A percentile compares a stretch with the other conserved stretches of the same genome.
These are phyloP conservation scores for Ylistrum balloti DNA, from an alignment of 1,140 invertebrate species.

Conservation along the genomic window DNA sequence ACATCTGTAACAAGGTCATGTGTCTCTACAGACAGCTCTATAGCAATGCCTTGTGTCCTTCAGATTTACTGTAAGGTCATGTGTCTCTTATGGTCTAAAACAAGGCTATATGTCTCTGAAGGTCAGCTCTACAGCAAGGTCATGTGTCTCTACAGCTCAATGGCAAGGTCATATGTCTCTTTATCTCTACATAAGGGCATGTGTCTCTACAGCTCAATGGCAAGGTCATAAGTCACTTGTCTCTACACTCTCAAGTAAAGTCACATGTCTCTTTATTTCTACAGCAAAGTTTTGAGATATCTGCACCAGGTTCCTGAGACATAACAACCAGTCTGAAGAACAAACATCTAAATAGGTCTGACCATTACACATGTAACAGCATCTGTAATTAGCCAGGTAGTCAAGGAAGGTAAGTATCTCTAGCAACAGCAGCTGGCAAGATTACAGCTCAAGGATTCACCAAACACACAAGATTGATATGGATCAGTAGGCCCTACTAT, in stretches of 20 bases:
- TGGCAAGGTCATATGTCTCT: no score
- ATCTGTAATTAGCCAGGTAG: not conserved
- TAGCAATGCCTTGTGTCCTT: no score
- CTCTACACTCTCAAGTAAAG: not conserved
- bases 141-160: no score
- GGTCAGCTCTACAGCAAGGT: no score
- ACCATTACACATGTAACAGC: not conserved
- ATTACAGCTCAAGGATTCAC: not conserved
- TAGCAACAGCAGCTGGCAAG: not conserved
- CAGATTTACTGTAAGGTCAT: no score
- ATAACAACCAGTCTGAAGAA: not conserved
- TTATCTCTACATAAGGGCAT: slow-evolving; percentile 8
- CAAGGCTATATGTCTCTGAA: no score
- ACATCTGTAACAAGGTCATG: no score
- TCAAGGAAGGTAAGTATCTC: not conserved
- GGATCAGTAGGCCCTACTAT: not conserved
- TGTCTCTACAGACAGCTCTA: no score
- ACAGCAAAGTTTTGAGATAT: not conserved
- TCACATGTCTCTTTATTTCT: not conserved
- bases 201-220: not conserved
- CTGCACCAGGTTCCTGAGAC: not conserved
- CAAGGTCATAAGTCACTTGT: not conserved
- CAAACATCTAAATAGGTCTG: not conserved
- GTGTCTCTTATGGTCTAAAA: no score
- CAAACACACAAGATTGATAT: not conserved